Percentiles rank a stretch among this genome's conserved stretches.
Evolutionary conservation across 2,888 invertebrate genomes (phyloP).

Genomic region (Torymus tubicola): DNA sequence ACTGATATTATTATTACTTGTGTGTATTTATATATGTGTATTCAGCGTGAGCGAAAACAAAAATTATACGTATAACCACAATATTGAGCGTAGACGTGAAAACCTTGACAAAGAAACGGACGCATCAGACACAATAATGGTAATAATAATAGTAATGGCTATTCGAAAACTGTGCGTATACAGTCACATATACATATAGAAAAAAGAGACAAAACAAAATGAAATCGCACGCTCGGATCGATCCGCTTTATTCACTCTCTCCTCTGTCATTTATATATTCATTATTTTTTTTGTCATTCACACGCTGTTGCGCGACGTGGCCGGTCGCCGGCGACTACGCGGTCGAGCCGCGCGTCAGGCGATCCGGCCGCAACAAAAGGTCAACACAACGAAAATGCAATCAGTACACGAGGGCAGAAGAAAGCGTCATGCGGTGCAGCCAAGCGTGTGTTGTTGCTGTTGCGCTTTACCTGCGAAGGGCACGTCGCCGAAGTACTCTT

Average conservation of each 20-base stretch:
- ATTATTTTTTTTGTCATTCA: neutral
- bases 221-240: constrained; percentile 6
- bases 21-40: neutral
- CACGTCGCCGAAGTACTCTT: constrained; percentile 90
- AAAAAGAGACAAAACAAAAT: neutral
- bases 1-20: neutral
- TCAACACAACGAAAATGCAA: constrained; percentile 74
- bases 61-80: neutral
- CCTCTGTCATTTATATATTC: too few species aligned
- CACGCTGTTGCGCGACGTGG: neutral
- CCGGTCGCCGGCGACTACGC: neutral
- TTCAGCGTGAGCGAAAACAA: neutral
- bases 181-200: neutral
- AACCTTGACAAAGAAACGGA: neutral
- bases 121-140: neutral
- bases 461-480: constrained; percentile 89
- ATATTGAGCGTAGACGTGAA: neutral
- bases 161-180: too few species aligned
- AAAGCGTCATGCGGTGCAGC: constrained; percentile 77
- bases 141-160: constrained; percentile 26
- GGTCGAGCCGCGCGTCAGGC: constrained; percentile 18
- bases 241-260: too few species aligned
- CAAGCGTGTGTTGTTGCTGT: constrained; percentile 74
- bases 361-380: constrained; percentile 71
- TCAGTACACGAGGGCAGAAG: constrained; percentile 72